Conservation (phyloP, 2,888 invertebrate genomes). For the Fissipunctia ypsillon region DNA sequence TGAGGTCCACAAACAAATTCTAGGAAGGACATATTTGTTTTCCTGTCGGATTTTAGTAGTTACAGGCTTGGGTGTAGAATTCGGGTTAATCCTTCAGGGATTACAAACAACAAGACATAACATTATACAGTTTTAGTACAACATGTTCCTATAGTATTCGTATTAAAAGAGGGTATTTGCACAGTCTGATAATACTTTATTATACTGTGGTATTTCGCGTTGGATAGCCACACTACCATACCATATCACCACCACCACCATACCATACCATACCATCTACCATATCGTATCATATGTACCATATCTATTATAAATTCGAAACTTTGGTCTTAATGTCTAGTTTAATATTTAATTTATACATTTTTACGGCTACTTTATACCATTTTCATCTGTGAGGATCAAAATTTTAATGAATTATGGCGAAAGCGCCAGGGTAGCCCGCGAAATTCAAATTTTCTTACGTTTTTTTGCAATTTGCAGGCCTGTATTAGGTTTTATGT, state of each 20-base stretch:
- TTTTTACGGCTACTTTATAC: too few species aligned
- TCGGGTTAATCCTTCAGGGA: not conserved
- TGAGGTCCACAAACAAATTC: not conserved
- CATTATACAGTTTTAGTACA: slow-evolving; percentile 23
- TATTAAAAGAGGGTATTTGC: slow-evolving; percentile 1
- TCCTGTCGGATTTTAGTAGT: not conserved
- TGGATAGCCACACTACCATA: too few species aligned
- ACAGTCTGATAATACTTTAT: too few species aligned
- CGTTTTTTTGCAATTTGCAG: too few species aligned
- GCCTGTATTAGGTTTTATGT: too few species aligned
- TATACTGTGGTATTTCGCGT: too few species aligned
- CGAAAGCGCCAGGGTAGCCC: too few species aligned
- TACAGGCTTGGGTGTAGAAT: not conserved
- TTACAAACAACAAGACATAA: slow-evolving; percentile 7
- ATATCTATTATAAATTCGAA: not conserved
- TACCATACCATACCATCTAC: too few species aligned
- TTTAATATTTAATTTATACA: slow-evolving; percentile 14
- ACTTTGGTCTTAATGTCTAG: too few species aligned
- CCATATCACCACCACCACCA: too few species aligned
- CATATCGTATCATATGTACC: too few species aligned
- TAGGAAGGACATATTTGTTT: not conserved
- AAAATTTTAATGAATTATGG: not conserved
- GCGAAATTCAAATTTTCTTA: too few species aligned
- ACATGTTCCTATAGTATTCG: slow-evolving; percentile 27
- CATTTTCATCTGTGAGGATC: not conserved